A percentile compares a stretch with the other conserved stretches of the same genome.
Evolutionary conservation across 1,140 invertebrate species (phyloP).

Genomic region (Chironomus striatipennis): DNA sequence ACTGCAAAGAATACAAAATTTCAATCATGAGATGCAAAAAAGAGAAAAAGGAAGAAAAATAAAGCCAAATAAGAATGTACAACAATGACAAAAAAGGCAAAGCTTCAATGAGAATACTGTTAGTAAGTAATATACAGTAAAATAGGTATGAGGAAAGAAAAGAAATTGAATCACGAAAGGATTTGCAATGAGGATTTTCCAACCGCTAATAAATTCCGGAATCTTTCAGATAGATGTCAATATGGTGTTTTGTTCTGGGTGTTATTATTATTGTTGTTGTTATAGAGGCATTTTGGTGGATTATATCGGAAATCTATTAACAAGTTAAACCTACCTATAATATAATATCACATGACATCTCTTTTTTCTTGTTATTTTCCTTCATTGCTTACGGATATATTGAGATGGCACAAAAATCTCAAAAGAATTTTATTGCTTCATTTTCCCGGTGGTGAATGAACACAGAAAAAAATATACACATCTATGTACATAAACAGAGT

Average conservation of each 20-base stretch:
- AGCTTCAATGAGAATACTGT: no score
- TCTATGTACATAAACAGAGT: no score
- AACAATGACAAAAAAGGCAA: no score
- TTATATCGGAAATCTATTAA: conserved; percentile 10
- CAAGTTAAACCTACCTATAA: conserved; percentile 7
- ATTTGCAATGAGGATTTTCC: background rate
- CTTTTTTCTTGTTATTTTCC: no score
- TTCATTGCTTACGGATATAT: background rate
- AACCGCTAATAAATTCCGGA: conserved; percentile 20
- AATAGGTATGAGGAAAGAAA: background rate
- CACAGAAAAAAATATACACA: background rate
- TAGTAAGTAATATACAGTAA: no score
- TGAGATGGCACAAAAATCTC: background rate
- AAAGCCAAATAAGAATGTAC: background rate
- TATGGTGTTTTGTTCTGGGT: background rate
- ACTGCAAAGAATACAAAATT: conserved; percentile 8
- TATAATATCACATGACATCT: no score
- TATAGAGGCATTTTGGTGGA: background rate
- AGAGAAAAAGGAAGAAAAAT: background rate
- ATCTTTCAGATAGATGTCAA: conserved; percentile 13
- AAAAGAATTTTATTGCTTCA: conserved; percentile 10
- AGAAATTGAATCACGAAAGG: conserved; percentile 20
- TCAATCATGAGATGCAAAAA: background rate
- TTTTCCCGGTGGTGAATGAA: conserved; percentile 2
- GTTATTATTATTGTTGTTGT: background rate